These are phyloP conservation scores for Eustalomyia histrio DNA, from an alignment of 2,888 invertebrate genomes.

Conservation along the genomic window DNA sequence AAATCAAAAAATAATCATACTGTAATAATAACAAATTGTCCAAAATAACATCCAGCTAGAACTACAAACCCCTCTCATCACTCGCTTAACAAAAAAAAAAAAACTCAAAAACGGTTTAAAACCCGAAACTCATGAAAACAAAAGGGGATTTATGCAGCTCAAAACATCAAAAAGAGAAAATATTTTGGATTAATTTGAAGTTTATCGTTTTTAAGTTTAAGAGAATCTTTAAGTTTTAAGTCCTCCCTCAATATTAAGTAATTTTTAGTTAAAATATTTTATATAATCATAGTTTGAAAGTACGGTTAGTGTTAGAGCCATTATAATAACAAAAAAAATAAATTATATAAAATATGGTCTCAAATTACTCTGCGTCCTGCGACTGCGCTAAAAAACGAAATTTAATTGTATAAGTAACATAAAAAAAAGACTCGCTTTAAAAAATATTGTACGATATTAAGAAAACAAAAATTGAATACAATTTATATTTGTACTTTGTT, in stretches of 20 bases:
- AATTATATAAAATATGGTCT: constrained; percentile 19
- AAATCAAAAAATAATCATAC: constrained; percentile 21
- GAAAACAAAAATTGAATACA: constrained; percentile 4
- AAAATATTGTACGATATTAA: constrained; percentile 59
- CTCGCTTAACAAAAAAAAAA: background rate
- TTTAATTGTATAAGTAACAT: constrained; percentile 51
- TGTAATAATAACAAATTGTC: constrained; percentile 30
- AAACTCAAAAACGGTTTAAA: background rate
- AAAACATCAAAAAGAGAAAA: constrained; percentile 1
- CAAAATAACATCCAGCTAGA: constrained; percentile 23
- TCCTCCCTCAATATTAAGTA: constrained; percentile 22
- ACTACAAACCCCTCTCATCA: constrained; percentile 8
- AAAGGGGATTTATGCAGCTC: constrained; percentile 14
- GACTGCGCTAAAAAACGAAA: constrained; percentile 55
- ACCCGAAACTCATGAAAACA: background rate
- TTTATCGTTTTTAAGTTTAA: constrained; percentile 52
- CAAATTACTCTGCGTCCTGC: constrained; percentile 32
- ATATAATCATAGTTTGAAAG: constrained; percentile 37
- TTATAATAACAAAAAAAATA: constrained; percentile 3
- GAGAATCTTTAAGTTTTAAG: constrained; percentile 55
- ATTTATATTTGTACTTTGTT: constrained; percentile 28
- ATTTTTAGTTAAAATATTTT: constrained; percentile 38
- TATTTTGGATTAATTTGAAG: constrained; percentile 36
- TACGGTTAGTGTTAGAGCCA: constrained; percentile 44
- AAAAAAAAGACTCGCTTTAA: constrained; percentile 62